phyloP scores from a whole-genome alignment of 1,140 invertebrate species.

The Steinernema khuongi region DNA sequence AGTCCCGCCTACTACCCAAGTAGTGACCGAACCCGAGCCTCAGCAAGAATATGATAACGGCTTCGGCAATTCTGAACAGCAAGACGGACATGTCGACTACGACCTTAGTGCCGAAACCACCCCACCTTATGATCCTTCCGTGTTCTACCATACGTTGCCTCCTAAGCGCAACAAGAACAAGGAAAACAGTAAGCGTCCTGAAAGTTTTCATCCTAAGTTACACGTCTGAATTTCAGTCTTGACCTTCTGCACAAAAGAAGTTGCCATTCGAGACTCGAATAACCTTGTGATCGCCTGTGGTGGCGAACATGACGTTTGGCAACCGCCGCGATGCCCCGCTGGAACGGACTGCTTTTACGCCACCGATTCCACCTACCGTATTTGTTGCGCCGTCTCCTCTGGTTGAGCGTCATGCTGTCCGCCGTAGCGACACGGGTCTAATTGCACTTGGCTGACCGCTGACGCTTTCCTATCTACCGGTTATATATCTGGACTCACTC shows the following conservation, averaged over 20 bases:
- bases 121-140: conserved; percentile 36
- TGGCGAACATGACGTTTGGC: conserved; percentile 48
- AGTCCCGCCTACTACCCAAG: conserved; percentile 11
- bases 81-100: conserved; percentile 1
- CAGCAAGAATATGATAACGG: conserved; percentile 7
- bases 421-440: background rate
- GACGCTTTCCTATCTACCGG: background rate
- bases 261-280: conserved; percentile 47
- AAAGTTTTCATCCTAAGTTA: background rate
- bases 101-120: conserved; percentile 20
- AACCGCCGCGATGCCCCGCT: conserved; percentile 45
- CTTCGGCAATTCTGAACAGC: conserved; percentile 1
- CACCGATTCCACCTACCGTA: conserved; percentile 45
- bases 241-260: conserved; percentile 51
- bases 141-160: conserved; percentile 41
- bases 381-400: conserved; percentile 46
- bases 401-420: conserved; percentile 33
- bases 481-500: background rate
- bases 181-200: conserved; percentile 15
- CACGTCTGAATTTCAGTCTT: conserved; percentile 39
- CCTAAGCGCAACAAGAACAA: conserved; percentile 14
- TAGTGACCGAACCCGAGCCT: conserved; percentile 1
- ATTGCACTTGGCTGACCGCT: background rate
- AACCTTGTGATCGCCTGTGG: conserved; percentile 53
- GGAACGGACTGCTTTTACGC: conserved; percentile 49